Evolutionary conservation across 2,888 invertebrate species (phyloP).

Genomic region (Ornithoptera alexandrae): DNA sequence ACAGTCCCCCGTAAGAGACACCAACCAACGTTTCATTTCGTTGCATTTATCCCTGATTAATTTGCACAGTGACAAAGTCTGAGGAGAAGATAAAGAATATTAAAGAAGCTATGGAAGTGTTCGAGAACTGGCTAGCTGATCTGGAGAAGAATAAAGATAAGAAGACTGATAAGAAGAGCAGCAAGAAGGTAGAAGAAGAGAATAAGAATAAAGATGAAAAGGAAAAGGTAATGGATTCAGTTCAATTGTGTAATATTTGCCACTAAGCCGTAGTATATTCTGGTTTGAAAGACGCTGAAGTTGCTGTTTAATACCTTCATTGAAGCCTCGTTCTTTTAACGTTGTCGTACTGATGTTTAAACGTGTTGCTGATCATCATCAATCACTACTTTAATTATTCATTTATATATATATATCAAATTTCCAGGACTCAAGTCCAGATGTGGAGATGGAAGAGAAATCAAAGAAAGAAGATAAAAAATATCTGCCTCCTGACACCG

Average conservation of each 20-base stretch:
- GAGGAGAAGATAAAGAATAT: conserved; percentile 85
- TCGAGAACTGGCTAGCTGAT: conserved; percentile 83
- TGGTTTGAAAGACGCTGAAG: no score
- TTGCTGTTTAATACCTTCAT: no score
- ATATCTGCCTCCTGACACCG: conserved; percentile 76
- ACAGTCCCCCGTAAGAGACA: no score
- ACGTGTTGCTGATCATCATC: no score
- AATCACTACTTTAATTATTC: no score
- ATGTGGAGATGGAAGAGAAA: conserved; percentile 68
- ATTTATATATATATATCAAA: not conserved
- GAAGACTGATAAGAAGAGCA: conserved; percentile 49
- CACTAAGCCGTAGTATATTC: no score
- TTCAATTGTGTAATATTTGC: no score
- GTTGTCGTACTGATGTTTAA: no score
- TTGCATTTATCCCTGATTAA: not conserved
- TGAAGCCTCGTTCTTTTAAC: no score
- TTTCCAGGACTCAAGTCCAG: conserved; percentile 63
- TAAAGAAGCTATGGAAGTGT: conserved; percentile 83
- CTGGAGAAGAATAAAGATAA: conserved; percentile 63
- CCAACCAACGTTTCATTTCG: no score
- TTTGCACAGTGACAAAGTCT: conserved; percentile 82
- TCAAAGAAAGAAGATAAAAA: conserved; percentile 51
- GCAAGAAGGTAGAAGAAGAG: conserved; percentile 48
- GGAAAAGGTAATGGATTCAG: not conserved
- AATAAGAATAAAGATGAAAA: conserved; percentile 44